These are phyloP conservation scores for Enhydra lutris DNA, from an alignment of 2,113 vertebrate genomes.

Conservation along the genomic window DNA sequence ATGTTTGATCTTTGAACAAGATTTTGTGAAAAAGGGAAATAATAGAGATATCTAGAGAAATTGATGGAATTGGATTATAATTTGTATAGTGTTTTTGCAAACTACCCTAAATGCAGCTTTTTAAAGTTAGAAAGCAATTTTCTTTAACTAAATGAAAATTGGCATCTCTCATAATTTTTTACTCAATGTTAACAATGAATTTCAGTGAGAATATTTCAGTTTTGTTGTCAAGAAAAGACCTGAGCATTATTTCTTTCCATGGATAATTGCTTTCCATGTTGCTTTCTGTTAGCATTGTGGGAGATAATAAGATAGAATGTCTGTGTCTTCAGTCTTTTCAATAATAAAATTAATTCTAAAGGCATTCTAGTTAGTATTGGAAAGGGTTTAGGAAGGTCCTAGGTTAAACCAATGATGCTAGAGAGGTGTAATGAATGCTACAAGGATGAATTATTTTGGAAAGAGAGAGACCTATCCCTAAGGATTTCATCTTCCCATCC, in stretches of 20 bases:
- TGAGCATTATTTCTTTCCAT: background rate
- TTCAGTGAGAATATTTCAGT: background rate
- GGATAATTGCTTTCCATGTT: background rate
- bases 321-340: background rate
- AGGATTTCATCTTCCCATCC: background rate
- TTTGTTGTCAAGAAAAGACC: background rate
- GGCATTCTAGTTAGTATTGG: background rate
- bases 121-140: background rate
- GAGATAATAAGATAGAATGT: background rate
- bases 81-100: background rate
- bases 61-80: background rate
- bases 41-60: background rate
- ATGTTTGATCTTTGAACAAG: background rate
- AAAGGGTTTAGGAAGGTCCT: background rate
- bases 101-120: background rate
- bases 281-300: background rate
- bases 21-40: background rate
- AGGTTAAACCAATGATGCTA: background rate
- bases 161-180: background rate
- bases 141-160: background rate
- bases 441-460: background rate
- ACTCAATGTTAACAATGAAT: background rate
- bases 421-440: background rate
- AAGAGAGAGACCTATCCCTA: background rate
- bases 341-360: background rate